Evolutionary conservation across 2,888 invertebrate genomes (phyloP).

Genomic region (Drosophila pseudotakahashii): DNA sequence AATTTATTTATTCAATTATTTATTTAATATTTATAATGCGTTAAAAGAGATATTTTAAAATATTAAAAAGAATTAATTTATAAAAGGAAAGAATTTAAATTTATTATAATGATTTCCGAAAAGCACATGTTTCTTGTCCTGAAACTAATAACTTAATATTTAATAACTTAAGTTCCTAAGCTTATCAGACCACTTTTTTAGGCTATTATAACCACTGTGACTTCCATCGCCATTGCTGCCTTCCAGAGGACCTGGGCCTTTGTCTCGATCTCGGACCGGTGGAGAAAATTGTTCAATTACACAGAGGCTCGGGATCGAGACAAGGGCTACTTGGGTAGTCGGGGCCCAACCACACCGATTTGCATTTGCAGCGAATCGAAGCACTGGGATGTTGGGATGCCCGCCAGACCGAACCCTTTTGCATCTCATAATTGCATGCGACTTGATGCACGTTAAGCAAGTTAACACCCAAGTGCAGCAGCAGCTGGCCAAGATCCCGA

Average conservation of each 20-base stretch:
- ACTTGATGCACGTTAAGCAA: slow-evolving; percentile 77
- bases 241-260: slow-evolving; percentile 33
- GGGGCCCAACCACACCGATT: slow-evolving; percentile 48
- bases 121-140: no score
- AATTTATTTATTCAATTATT: no score
- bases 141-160: no score
- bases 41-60: no score
- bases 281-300: slow-evolving; percentile 79
- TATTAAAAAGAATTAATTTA: no score
- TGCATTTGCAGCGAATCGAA: slow-evolving; percentile 78
- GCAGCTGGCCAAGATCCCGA: slow-evolving; percentile 49
- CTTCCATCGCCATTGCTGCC: slow-evolving; percentile 46
- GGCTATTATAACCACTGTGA: slow-evolving; percentile 6
- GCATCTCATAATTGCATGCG: slow-evolving; percentile 67
- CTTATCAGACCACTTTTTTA: neutral
- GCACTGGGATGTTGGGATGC: slow-evolving; percentile 27
- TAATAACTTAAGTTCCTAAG: no score
- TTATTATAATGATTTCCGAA: no score
- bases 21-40: no score
- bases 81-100: no score
- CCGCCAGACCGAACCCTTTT: slow-evolving; percentile 19
- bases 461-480: slow-evolving; percentile 71
- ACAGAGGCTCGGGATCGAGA: slow-evolving; percentile 45
- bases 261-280: slow-evolving; percentile 41
- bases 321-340: slow-evolving; percentile 38